These are phyloP conservation scores for Ectropis grisescens DNA, from an alignment of 1,140 invertebrate species.

Conservation along the genomic window DNA sequence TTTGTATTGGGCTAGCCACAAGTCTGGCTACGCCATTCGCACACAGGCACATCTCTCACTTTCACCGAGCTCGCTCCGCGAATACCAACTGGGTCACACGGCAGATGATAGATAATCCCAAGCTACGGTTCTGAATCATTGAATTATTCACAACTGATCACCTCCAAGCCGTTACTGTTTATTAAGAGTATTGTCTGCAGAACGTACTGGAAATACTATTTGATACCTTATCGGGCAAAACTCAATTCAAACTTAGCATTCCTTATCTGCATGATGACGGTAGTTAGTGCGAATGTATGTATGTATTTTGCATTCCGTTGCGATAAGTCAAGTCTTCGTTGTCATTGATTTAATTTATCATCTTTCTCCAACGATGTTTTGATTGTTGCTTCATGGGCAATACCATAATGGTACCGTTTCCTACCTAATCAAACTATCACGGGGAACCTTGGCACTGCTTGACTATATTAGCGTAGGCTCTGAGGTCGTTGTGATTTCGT, in stretches of 20 bases:
- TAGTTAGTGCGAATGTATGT: constrained; percentile 2
- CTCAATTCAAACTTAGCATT: constrained; percentile 5
- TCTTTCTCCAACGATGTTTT: too few relatives aligned
- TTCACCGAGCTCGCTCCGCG: constrained; percentile 34
- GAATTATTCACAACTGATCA: too few relatives aligned
- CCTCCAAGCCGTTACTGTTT: too few relatives aligned
- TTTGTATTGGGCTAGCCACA: constrained; percentile 26
- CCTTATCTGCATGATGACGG: constrained; percentile 7
- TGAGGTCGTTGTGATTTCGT: constrained; percentile 29
- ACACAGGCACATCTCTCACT: constrained; percentile 39
- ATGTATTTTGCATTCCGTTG: constrained; percentile 2
- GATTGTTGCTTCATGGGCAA: too few relatives aligned
- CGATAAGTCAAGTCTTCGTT: background rate
- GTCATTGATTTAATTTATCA: too few relatives aligned
- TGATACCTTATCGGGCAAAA: constrained; percentile 15
- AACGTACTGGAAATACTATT: constrained; percentile 6
- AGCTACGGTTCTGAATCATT: constrained; percentile 11
- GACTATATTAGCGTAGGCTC: constrained; percentile 24
- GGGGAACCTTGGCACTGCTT: constrained; percentile 25
- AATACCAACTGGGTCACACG: constrained; percentile 32
- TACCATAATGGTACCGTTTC: too few relatives aligned
- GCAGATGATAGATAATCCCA: constrained; percentile 23
- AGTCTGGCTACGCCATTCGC: constrained; percentile 24
- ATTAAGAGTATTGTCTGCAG: too few relatives aligned
- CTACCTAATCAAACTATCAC: constrained; percentile 5